phyloP scores from a whole-genome alignment of 1,140 invertebrate species.

The Harlomillsia oculata region DNA sequence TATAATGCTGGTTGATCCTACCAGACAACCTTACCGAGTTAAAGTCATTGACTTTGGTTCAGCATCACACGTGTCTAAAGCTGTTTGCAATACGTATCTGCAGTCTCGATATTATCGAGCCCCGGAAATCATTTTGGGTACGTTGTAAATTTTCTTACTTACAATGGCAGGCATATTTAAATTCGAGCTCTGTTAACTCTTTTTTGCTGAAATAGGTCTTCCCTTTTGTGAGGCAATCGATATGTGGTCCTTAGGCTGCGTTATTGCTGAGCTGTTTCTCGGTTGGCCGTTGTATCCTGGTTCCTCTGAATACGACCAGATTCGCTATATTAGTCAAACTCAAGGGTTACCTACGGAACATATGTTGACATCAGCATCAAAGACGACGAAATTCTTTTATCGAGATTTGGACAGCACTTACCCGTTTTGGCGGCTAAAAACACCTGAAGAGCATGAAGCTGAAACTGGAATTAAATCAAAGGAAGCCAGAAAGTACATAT shows the following conservation, averaged over 20 bases:
- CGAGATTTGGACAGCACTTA: slow-evolving; percentile 91
- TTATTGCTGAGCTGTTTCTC: slow-evolving; percentile 96
- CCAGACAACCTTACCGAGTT: slow-evolving; percentile 89
- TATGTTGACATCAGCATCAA: slow-evolving; percentile 97
- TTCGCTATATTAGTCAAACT: slow-evolving; percentile 80
- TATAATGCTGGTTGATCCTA: slow-evolving; percentile 98
- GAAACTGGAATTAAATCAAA: slow-evolving; percentile 98
- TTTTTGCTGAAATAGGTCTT: slow-evolving; percentile 49
- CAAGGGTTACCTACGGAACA: slow-evolving; percentile 93
- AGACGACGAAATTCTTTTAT: slow-evolving; percentile 98
- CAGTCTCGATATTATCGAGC: slow-evolving; percentile 98
- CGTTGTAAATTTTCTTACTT: slow-evolving; percentile 9
- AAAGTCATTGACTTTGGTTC: slow-evolving; percentile 99
- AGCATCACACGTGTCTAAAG: slow-evolving; percentile 97
- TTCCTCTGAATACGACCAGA: slow-evolving; percentile 99
- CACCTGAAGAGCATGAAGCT: slow-evolving; percentile 93
- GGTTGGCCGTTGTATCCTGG: slow-evolving; percentile 99
- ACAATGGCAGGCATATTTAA: neutral
- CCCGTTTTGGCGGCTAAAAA: slow-evolving; percentile 95
- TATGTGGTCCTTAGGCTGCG: slow-evolving; percentile 99
- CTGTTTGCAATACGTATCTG: slow-evolving; percentile 97
- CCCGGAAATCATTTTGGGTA: slow-evolving; percentile 93
- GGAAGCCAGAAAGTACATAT: slow-evolving; percentile 98
- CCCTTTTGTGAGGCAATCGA: slow-evolving; percentile 99
- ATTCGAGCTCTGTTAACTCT: neutral